These are phyloP conservation scores for Pogoniulus pusillus DNA, from an alignment of 2,797 vertebrate genomes.

Conservation along the genomic window DNA sequence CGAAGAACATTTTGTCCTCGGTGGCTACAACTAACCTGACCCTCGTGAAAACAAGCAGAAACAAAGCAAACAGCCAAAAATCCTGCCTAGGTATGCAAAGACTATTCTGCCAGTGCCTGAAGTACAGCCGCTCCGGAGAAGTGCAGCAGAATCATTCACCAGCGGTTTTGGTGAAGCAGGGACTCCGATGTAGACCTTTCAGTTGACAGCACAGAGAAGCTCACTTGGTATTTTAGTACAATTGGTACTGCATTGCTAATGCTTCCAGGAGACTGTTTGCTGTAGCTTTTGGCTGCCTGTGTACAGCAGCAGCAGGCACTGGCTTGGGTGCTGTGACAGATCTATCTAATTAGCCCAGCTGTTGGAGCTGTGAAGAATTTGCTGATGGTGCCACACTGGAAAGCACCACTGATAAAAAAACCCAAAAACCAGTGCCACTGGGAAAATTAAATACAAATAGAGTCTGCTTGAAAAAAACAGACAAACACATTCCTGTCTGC, in stretches of 20 bases:
- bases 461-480: not conserved
- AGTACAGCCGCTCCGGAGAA: not conserved
- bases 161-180: not conserved
- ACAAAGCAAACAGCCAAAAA: no score
- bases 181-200: accelerated
- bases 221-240: not conserved
- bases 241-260: not conserved
- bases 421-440: conserved; percentile 23
- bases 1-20: not conserved
- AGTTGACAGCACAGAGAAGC: not conserved
- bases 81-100: not conserved
- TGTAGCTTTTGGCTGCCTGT: conserved; percentile 46
- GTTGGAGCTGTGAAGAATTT: conserved; percentile 61
- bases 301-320: conserved; percentile 53
- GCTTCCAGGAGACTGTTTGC: not conserved
- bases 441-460: conserved; percentile 51
- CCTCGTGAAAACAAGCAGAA: not conserved
- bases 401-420: conserved; percentile 45
- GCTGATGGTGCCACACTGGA: conserved; percentile 21
- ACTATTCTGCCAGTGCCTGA: not conserved
- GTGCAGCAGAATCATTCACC: not conserved
- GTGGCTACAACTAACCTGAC: not conserved
- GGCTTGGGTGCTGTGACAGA: conserved; percentile 73
- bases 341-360: conserved; percentile 80
- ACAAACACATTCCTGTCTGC: not conserved